Conservation (phyloP, 1,140 invertebrate species). For the Mylabris phalerata region DNA sequence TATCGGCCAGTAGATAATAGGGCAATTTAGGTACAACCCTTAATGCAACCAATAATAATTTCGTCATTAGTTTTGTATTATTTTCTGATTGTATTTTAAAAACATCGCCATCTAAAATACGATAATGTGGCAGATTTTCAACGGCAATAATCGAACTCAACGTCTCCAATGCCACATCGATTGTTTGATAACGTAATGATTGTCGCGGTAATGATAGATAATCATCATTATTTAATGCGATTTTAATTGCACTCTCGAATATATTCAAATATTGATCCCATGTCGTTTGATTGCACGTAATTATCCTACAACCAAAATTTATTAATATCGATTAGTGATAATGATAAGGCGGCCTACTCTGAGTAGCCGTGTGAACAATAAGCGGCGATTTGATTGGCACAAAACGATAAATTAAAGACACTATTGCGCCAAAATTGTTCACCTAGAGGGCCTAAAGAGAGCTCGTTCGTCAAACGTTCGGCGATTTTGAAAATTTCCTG, state of each 20-base stretch:
- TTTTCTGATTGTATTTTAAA: not conserved
- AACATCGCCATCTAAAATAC: constrained; percentile 14
- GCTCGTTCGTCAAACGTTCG: constrained; percentile 42
- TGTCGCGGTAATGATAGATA: constrained; percentile 19
- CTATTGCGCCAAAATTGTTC: constrained; percentile 49
- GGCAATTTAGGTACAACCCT: constrained; percentile 49
- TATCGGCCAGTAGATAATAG: constrained; percentile 53
- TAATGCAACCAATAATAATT: constrained; percentile 46
- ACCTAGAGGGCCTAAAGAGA: constrained; percentile 46
- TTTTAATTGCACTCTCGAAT: constrained; percentile 48
- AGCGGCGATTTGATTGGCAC: constrained; percentile 42
- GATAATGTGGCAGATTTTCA: constrained; percentile 25
- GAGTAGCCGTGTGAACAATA: constrained; percentile 19
- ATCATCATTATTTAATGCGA: constrained; percentile 27
- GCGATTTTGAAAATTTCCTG: constrained; percentile 46
- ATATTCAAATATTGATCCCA: constrained; percentile 49
- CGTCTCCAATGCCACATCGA: constrained; percentile 46
- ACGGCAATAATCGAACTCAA: constrained; percentile 45
- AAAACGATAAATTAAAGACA: constrained; percentile 44
- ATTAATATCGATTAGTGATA: not conserved
- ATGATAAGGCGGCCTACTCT: constrained; percentile 18
- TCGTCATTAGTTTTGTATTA: constrained; percentile 32
- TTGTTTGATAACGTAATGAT: constrained; percentile 35
- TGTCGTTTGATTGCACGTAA: not conserved
- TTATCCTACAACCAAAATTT: not conserved